Evolutionary conservation across 2,888 invertebrate genomes (phyloP).

Genomic region (Deilephila elpenor): DNA sequence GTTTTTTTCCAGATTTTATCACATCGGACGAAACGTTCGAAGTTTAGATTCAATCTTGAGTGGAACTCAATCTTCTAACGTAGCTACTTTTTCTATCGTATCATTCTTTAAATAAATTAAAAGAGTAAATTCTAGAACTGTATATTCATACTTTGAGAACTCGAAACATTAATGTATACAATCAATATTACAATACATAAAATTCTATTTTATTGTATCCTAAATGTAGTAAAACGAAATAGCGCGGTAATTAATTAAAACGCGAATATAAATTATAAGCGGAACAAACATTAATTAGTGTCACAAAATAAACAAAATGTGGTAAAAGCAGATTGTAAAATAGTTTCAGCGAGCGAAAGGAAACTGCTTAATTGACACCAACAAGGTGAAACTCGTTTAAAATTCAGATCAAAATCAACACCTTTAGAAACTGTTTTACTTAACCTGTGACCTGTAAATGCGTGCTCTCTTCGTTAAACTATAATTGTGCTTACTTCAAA

Average conservation of each 20-base stretch:
- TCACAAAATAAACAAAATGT: constrained; percentile 5
- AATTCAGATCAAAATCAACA: constrained; percentile 39
- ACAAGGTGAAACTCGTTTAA: constrained; percentile 34
- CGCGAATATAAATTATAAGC: background rate
- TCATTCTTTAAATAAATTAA: too few relatives aligned
- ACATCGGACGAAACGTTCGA: background rate
- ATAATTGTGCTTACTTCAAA: constrained; percentile 35
- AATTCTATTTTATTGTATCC: too few relatives aligned
- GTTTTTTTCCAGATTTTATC: background rate
- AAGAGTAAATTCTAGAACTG: too few relatives aligned
- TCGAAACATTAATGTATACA: too few relatives aligned
- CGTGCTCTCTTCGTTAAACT: background rate
- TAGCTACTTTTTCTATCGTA: background rate
- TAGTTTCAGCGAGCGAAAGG: constrained; percentile 10
- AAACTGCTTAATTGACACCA: constrained; percentile 12
- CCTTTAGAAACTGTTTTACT: constrained; percentile 19
- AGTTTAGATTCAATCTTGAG: background rate
- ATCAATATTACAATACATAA: too few relatives aligned
- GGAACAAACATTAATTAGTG: background rate
- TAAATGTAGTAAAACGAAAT: background rate
- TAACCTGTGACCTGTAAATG: constrained; percentile 17
- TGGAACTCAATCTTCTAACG: background rate
- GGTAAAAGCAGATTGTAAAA: constrained; percentile 1
- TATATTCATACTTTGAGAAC: too few relatives aligned
- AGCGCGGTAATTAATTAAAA: background rate